Percentiles rank a stretch among this genome's conserved stretches.
phyloP scores from a whole-genome alignment of 2,888 invertebrate genomes.

The Pachydiplax longipennis region DNA sequence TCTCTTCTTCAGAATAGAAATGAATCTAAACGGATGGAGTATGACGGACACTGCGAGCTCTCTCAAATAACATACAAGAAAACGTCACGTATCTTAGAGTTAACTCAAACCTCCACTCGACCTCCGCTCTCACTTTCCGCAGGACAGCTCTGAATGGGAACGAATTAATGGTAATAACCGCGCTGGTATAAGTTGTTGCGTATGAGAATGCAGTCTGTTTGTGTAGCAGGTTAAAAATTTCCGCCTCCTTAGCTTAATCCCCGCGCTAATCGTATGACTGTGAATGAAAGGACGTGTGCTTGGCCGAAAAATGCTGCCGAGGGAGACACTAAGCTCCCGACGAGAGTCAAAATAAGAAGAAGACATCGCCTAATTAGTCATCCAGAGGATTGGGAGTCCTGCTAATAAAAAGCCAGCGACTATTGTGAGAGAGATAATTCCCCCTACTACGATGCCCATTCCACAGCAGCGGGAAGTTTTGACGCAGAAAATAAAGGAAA shows the following conservation, averaged over 20 bases:
- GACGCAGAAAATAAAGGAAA: conserved; percentile 18
- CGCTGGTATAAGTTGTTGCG: too few species aligned
- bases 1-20: too few species aligned
- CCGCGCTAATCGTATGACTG: not conserved
- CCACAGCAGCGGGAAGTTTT: conserved; percentile 3
- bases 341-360: conserved; percentile 32
- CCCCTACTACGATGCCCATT: not conserved
- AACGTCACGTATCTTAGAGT: too few species aligned
- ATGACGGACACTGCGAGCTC: too few species aligned
- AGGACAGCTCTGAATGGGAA: too few species aligned
- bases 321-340: conserved; percentile 11
- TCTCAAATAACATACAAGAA: too few species aligned
- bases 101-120: too few species aligned
- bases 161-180: too few species aligned
- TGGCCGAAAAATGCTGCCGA: not conserved
- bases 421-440: conserved; percentile 21
- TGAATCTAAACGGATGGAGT: too few species aligned
- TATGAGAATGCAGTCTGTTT: too few species aligned
- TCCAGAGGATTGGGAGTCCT: conserved; percentile 26
- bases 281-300: not conserved
- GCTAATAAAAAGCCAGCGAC: conserved; percentile 25
- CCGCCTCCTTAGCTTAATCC: not conserved
- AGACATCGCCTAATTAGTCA: conserved; percentile 35
- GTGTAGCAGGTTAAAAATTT: not conserved
- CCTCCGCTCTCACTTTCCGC: too few species aligned